phyloP scores from a whole-genome alignment of 1,140 invertebrate genomes.

The Drosophila bifasciata region DNA sequence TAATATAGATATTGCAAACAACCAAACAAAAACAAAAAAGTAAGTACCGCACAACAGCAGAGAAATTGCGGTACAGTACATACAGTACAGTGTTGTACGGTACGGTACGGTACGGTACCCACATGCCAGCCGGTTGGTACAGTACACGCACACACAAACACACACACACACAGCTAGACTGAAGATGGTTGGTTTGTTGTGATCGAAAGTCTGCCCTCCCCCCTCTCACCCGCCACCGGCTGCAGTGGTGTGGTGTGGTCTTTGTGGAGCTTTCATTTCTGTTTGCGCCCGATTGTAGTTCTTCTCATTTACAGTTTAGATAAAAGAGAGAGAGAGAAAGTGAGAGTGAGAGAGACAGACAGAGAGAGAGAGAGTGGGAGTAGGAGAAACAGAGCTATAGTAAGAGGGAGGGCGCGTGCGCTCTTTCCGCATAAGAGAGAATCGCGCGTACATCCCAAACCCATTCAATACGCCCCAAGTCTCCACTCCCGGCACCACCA shows the following conservation, averaged over 20 bases:
- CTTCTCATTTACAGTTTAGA: constrained; percentile 30
- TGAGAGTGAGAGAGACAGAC: constrained; percentile 15
- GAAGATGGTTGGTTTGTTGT: constrained; percentile 9
- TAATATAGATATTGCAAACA: too few species aligned
- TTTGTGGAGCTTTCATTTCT: neutral
- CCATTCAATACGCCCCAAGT: constrained; percentile 23
- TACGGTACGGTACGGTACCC: too few species aligned
- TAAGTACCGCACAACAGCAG: too few species aligned
- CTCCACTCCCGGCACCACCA: constrained; percentile 30
- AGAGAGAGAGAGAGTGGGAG: constrained; percentile 2
- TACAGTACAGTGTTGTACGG: too few species aligned
- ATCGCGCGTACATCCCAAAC: neutral
- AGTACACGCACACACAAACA: too few species aligned
- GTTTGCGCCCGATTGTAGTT: constrained; percentile 7
- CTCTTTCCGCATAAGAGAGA: neutral
- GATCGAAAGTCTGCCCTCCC: too few species aligned
- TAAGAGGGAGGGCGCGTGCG: too few species aligned
- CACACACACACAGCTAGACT: too few species aligned
- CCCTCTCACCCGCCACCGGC: too few species aligned
- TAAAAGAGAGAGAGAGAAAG: neutral
- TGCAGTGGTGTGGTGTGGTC: neutral
- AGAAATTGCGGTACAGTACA: too few species aligned
- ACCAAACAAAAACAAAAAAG: too few species aligned
- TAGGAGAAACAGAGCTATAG: neutral
- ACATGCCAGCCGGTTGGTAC: too few species aligned